Evolutionary conservation across 2,888 invertebrate species (phyloP).

Genomic region (Stegophylla sp.): DNA sequence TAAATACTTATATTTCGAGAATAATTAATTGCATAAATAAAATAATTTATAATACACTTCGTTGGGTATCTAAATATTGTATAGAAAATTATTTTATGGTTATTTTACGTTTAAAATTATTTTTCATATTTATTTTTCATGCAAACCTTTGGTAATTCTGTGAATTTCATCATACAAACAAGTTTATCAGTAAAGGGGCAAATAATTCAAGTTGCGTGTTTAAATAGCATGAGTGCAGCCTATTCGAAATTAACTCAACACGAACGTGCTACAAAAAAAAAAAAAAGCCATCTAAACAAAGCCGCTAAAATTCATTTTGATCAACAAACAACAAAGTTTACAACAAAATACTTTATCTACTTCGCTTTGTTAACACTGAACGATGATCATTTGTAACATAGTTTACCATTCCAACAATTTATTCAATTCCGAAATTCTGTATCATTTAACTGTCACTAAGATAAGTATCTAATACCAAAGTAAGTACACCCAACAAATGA

Average conservation of each 20-base stretch:
- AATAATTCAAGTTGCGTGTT: constrained; percentile 55
- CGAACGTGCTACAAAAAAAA: constrained; percentile 39
- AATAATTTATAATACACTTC: constrained; percentile 11
- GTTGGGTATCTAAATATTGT: background rate
- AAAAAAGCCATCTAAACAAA: background rate
- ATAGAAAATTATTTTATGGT: constrained; percentile 12
- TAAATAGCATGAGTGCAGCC: constrained; percentile 40
- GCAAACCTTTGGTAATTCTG: constrained; percentile 18
- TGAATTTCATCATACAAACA: constrained; percentile 37
- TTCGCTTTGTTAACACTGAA: constrained; percentile 3
- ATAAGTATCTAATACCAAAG: too few relatives aligned
- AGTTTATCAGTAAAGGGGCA: constrained; percentile 45
- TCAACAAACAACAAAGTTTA: constrained; percentile 8
- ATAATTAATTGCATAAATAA: background rate
- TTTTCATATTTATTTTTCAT: constrained; percentile 38
- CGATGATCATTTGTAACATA: background rate
- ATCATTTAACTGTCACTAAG: too few relatives aligned
- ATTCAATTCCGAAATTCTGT: background rate
- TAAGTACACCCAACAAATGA: too few relatives aligned
- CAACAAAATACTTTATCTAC: constrained; percentile 1
- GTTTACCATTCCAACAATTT: background rate
- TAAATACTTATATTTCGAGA: background rate
- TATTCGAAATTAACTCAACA: constrained; percentile 42
- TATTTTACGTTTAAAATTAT: constrained; percentile 31
- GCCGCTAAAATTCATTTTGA: constrained; percentile 24